Base-by-base conservation (phyloP, 2,113 vertebrate species). In the Podilymbus podiceps region DNA sequence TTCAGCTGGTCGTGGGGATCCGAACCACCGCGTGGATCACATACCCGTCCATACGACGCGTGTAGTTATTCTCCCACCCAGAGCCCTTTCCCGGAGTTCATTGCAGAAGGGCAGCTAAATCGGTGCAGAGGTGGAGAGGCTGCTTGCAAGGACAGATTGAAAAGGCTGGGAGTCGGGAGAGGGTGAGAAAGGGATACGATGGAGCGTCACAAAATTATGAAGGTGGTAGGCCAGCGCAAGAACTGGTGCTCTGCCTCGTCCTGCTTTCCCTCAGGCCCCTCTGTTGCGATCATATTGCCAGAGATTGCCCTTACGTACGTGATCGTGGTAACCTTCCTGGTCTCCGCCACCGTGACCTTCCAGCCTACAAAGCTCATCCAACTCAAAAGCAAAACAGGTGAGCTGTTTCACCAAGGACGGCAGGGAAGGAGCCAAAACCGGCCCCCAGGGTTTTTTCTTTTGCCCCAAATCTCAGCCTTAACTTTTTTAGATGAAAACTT, bases 371-470 rank as follows among this genome's bases (percentile, higher is more conserved):
- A 50, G 28, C 55, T 95, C 82, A 74, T 3, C 55, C 46, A 80
- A 0, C 64, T 96, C 55, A 95, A 91, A 63, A 93, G 56, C 79
- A 94, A 73, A 59, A 59, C 93, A 4, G 92, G 96, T 90, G 59
- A 96, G 71, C 1, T 1, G 33, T 4, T 6, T 9, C 11, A 17
- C 63, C 35, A 2, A 15, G 55, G 58, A 4, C 0, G 25, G 47
- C 50, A 24, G 42, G 40, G 47, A 73, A 33, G 60, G 55, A 50
- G 53, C 9, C 3, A 33, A 30, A 40, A 30, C 44, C 1, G 15
- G 3, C 6, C 52, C 47, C 4, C 0, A 2, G 33, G 15, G 22
- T 2, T 1, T 5, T 58, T 47, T 38, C 14, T 44, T 44, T 72
- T 53, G 38, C 50, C 33, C n/a, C 3, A 16, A 33, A 49, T 22